Percentiles rank a stretch among this genome's conserved stretches.
These are phyloP conservation scores for Endomychus coccineus DNA, from an alignment of 2,888 invertebrate genomes.

Conservation along the genomic window DNA sequence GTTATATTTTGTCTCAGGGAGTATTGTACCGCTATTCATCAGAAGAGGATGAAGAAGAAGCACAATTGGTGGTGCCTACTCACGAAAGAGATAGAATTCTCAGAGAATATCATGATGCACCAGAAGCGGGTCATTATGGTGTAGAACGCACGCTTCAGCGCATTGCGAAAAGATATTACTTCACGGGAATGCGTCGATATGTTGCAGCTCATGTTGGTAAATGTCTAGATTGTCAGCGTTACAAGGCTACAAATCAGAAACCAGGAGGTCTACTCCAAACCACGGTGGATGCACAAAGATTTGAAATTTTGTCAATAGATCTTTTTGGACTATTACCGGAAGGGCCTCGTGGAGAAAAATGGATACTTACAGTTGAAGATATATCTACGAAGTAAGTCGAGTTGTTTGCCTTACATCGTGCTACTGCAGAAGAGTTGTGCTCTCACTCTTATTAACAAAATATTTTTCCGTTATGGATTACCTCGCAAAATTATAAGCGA, in stretches of 20 bases:
- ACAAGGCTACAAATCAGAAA: conserved; percentile 24
- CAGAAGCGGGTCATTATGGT: conserved; percentile 29
- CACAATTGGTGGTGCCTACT: conserved; percentile 26
- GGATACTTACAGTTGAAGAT: conserved; percentile 28
- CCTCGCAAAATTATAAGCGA: conserved; percentile 33
- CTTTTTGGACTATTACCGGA: conserved; percentile 28
- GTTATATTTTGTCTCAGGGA: conserved; percentile 23
- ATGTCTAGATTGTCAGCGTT: conserved; percentile 29
- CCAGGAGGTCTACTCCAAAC: conserved; percentile 30
- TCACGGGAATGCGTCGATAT: conserved; percentile 23
- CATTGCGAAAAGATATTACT: conserved; percentile 24
- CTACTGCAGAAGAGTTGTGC: conserved; percentile 27
- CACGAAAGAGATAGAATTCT: conserved; percentile 16
- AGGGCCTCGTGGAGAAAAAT: conserved; percentile 16
- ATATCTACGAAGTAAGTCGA: conserved; percentile 28
- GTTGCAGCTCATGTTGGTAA: conserved; percentile 21
- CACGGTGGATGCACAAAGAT: conserved; percentile 21
- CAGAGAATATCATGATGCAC: conserved; percentile 23
- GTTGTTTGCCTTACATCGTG: conserved; percentile 19
- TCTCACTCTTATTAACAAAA: conserved; percentile 24
- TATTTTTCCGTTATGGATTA: conserved; percentile 31
- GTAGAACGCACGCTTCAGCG: conserved; percentile 22
- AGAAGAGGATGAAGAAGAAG: conserved; percentile 24
- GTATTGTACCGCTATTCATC: conserved; percentile 20
- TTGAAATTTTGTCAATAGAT: conserved; percentile 27